Evolutionary conservation across 2,113 vertebrate species (phyloP).

Genomic region (human (Homo sapiens)): DNA sequence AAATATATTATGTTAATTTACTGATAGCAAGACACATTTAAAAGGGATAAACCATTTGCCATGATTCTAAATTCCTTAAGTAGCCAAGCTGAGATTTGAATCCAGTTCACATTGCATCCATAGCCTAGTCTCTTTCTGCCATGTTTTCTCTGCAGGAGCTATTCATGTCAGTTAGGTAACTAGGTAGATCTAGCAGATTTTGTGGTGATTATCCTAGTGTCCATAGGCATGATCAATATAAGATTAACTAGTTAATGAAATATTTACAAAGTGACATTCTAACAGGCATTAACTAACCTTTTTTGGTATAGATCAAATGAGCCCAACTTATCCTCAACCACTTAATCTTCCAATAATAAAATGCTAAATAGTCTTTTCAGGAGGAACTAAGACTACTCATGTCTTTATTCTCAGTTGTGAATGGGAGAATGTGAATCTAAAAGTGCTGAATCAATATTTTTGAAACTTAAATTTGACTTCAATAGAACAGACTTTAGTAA

Average conservation of each 20-base stretch:
- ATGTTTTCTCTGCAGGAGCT: neutral
- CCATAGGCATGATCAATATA: neutral
- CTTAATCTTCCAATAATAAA: neutral
- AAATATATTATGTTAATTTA: neutral
- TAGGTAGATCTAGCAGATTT: neutral
- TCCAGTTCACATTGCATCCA: neutral
- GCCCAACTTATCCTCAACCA: neutral
- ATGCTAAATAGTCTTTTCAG: neutral
- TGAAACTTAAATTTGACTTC: slow-evolving; percentile 28
- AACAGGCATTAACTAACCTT: neutral
- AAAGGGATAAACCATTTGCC: neutral
- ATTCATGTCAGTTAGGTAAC: neutral
- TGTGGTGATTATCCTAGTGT: neutral
- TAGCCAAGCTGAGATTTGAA: neutral
- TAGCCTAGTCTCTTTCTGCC: neutral
- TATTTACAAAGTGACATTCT: neutral
- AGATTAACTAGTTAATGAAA: neutral
- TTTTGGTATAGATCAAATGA: neutral
- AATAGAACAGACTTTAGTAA: neutral
- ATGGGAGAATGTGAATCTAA: neutral
- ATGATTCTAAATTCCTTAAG: neutral
- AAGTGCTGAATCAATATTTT: neutral
- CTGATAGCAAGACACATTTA: neutral
- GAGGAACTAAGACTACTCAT: neutral
- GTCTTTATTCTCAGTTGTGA: neutral